Evolutionary conservation across 2,797 vertebrate genomes (phyloP).

Genomic region (Sarcophilus harrisii): DNA sequence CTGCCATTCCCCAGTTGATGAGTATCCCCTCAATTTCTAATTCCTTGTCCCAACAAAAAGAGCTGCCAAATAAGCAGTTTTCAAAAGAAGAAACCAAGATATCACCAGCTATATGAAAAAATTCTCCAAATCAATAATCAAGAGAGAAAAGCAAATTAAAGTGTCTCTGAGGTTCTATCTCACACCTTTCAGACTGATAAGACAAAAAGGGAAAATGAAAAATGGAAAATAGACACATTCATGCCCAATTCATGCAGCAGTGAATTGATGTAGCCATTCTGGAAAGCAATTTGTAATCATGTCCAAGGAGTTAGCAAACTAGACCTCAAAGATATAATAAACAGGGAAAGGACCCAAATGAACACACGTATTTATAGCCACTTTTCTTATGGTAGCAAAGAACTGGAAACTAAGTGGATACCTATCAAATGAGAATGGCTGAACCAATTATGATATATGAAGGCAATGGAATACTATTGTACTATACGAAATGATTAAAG

Average conservation of each 20-base stretch:
- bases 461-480: neutral
- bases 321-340: neutral
- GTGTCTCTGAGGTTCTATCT: neutral
- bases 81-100: neutral
- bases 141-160: neutral
- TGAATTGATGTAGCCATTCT: neutral
- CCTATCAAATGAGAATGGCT: neutral
- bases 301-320: neutral
- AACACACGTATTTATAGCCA: neutral
- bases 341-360: neutral
- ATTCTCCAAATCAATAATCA: neutral
- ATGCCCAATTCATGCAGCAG: neutral
- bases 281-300: constrained; percentile 11
- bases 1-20: too few relatives aligned
- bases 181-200: neutral
- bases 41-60: too few relatives aligned
- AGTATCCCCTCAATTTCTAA: too few relatives aligned
- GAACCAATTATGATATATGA: neutral
- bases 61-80: neutral
- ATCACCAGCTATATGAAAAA: neutral
- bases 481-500: neutral
- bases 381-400: neutral
- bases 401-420: neutral
- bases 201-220: neutral
- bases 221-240: neutral